These are phyloP conservation scores for Lepilemur septentrionalis DNA, from an alignment of 2,797 vertebrate genomes.

Conservation along the genomic window DNA sequence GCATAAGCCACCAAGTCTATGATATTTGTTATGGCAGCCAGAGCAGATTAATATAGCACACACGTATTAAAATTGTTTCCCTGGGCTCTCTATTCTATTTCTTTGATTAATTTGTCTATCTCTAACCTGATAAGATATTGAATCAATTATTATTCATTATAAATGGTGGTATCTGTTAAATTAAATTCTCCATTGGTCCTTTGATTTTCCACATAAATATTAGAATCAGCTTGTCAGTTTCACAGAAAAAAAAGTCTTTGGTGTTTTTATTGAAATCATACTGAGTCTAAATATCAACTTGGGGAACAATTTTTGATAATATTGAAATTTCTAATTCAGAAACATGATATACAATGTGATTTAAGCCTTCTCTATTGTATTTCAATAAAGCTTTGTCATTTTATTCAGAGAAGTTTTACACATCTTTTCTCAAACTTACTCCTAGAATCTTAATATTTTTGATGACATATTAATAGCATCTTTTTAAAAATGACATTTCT, in stretches of 20 bases:
- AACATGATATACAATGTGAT: neutral
- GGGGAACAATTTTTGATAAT: neutral
- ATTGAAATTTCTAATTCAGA: neutral
- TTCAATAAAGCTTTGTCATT: neutral
- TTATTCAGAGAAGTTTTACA: neutral
- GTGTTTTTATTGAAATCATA: constrained; percentile 27
- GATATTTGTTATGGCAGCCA: neutral
- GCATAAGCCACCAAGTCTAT: neutral
- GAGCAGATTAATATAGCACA: neutral
- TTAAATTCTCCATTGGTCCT: neutral
- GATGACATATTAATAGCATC: neutral
- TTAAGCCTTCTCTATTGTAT: constrained; percentile 1
- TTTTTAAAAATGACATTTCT: neutral
- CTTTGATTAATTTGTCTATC: neutral
- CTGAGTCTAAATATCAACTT: constrained; percentile 8
- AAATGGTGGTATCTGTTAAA: neutral
- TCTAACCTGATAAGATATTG: neutral
- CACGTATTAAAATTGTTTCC: neutral
- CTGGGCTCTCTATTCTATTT: neutral
- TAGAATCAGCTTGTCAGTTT: neutral
- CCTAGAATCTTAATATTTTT: neutral
- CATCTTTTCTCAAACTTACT: neutral
- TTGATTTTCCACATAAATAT: constrained; percentile 1
- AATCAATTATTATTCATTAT: neutral
- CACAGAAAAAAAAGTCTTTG: neutral